A percentile compares a stretch with the other conserved stretches of the same genome.
These are phyloP conservation scores for Rhyacophila evoluta DNA, from an alignment of 2,888 invertebrate genomes.

Conservation along the genomic window DNA sequence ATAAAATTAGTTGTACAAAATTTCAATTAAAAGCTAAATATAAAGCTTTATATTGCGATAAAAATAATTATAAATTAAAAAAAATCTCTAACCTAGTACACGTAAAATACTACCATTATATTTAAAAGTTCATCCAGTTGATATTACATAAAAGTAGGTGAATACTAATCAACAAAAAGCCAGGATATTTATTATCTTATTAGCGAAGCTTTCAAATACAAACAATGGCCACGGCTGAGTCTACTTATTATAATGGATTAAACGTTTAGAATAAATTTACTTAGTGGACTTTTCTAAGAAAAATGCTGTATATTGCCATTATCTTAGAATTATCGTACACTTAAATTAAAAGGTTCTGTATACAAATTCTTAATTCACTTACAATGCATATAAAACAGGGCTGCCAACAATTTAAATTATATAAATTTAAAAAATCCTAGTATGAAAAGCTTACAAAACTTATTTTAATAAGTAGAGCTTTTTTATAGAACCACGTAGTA, in stretches of 20 bases:
- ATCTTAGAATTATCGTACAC: conserved; percentile 9
- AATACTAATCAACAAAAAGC: neutral
- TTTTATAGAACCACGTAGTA: no score
- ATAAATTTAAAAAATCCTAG: no score
- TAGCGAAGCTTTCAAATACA: neutral
- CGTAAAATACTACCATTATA: no score
- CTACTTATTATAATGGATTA: conserved; percentile 14
- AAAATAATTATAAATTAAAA: no score
- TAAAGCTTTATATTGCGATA: no score
- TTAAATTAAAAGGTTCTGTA: conserved; percentile 3
- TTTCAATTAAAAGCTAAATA: no score
- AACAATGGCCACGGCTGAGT: conserved; percentile 12
- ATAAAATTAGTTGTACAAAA: no score
- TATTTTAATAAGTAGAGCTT: no score
- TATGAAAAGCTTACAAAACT: no score
- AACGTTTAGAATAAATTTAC: conserved; percentile 12
- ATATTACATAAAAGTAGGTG: neutral
- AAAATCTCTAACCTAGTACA: no score
- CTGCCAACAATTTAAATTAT: neutral
- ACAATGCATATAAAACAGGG: neutral
- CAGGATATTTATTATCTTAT: neutral
- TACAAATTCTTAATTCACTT: neutral
- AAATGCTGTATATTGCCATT: conserved; percentile 14
- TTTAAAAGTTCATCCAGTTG: no score
- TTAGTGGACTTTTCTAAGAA: neutral